These are phyloP conservation scores for Mormyrus lacerda DNA, from an alignment of 2,113 vertebrate genomes.

Conservation along the genomic window DNA sequence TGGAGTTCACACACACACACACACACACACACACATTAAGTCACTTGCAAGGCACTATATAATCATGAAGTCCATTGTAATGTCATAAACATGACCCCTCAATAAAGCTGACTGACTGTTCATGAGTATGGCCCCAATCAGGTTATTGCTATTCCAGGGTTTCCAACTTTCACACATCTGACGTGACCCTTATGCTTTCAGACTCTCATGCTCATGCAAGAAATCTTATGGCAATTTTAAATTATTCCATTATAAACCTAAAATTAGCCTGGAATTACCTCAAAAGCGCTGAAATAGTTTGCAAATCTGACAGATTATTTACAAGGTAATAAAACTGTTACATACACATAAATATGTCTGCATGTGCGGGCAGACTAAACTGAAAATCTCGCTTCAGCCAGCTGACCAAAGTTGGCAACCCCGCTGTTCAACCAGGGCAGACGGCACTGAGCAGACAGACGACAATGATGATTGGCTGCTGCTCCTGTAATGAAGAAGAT, in stretches of 20 bases:
- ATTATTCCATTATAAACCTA: no score
- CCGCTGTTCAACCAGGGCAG: neutral
- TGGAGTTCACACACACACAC: neutral
- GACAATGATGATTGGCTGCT: neutral
- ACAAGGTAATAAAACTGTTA: no score
- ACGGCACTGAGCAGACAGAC: neutral
- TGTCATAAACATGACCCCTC: neutral
- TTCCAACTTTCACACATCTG: neutral
- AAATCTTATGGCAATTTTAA: no score
- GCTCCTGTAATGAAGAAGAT: neutral
- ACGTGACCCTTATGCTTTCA: no score
- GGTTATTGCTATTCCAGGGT: neutral
- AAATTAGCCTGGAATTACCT: no score
- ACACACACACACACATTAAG: no score
- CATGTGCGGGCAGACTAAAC: neutral
- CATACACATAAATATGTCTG: no score
- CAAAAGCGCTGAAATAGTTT: no score
- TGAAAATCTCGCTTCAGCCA: neutral
- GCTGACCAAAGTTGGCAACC: neutral
- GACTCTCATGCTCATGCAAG: no score
- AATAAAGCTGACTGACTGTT: neutral
- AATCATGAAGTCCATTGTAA: neutral
- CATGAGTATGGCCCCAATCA: neutral
- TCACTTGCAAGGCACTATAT: neutral
- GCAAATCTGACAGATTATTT: no score